These are phyloP conservation scores for Bombus pyrosoma DNA, from an alignment of 1,140 invertebrate species.

Conservation along the genomic window DNA sequence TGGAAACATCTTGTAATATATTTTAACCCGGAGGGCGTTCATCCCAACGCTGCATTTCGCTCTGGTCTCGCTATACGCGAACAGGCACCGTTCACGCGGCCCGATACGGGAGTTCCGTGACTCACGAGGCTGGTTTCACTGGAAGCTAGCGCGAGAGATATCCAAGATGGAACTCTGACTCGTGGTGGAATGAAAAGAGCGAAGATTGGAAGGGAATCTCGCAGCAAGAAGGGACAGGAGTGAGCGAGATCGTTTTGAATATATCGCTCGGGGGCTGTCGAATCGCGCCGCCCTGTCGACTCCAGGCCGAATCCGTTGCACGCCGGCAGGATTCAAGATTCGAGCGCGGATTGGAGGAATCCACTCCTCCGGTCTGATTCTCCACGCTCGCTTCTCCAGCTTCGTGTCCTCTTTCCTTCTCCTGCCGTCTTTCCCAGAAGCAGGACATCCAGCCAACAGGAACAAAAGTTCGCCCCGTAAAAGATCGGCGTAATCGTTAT, in stretches of 20 bases:
- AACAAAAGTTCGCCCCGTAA: slow-evolving; percentile 58
- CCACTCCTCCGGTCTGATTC: slow-evolving; percentile 18
- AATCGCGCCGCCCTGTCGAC: slow-evolving; percentile 15
- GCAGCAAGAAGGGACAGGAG: background rate
- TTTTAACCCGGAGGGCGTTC: slow-evolving; percentile 21
- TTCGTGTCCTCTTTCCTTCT: slow-evolving; percentile 24
- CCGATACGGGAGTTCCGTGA: slow-evolving; percentile 17
- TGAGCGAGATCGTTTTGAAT: slow-evolving; percentile 34
- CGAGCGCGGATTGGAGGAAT: slow-evolving; percentile 42
- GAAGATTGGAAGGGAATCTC: background rate
- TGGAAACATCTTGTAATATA: slow-evolving; percentile 25
- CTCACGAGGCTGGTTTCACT: background rate
- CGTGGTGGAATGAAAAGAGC: too few species aligned
- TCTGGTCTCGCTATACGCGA: too few species aligned
- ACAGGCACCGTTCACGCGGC: too few species aligned
- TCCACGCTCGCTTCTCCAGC: background rate
- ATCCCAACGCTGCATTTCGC: slow-evolving; percentile 2
- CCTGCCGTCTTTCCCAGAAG: slow-evolving; percentile 49
- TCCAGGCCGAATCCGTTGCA: background rate
- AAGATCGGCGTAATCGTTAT: slow-evolving; percentile 66
- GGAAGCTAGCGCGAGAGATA: background rate
- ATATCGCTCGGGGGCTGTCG: slow-evolving; percentile 39
- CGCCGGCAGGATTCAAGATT: slow-evolving; percentile 3
- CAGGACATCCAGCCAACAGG: slow-evolving; percentile 48
- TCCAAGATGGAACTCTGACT: slow-evolving; percentile 34